phyloP scores from a whole-genome alignment of 1,140 invertebrate species.

The Pseudomyrmex concolor region DNA sequence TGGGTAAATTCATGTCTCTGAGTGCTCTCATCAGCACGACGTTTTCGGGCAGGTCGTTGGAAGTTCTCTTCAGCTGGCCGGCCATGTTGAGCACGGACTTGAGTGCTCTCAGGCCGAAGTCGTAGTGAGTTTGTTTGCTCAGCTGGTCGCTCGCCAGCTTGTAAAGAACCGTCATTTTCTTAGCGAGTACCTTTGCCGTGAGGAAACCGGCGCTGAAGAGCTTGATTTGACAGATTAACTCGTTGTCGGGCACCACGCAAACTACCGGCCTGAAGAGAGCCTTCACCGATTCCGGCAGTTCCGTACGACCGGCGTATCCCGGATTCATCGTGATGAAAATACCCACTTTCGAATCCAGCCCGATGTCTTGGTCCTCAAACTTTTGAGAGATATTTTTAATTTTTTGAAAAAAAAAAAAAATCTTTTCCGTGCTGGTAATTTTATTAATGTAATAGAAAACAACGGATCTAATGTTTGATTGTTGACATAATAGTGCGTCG shows the following conservation, averaged over 20 bases:
- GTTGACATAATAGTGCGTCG: not conserved
- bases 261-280: slow-evolving; percentile 95
- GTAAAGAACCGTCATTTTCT: slow-evolving; percentile 97
- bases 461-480: not conserved
- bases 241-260: slow-evolving; percentile 94
- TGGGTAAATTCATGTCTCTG: slow-evolving; percentile 96
- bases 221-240: slow-evolving; percentile 96
- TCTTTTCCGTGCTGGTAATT: too few relatives aligned
- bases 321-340: slow-evolving; percentile 98
- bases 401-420: not conserved
- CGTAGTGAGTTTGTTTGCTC: slow-evolving; percentile 96
- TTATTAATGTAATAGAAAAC: too few relatives aligned
- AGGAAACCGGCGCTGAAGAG: slow-evolving; percentile 96
- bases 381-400: slow-evolving; percentile 79
- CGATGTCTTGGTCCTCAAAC: slow-evolving; percentile 94
- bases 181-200: slow-evolving; percentile 93
- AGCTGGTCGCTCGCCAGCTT: slow-evolving; percentile 93
- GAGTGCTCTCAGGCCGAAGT: slow-evolving; percentile 95
- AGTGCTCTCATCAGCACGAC: slow-evolving; percentile 95
- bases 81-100: slow-evolving; percentile 96
- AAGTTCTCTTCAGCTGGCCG: slow-evolving; percentile 92
- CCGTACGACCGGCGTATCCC: slow-evolving; percentile 94
- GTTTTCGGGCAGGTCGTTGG: slow-evolving; percentile 91
- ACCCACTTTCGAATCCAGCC: slow-evolving; percentile 92
- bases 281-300: slow-evolving; percentile 96